A percentile compares a stretch with the other conserved stretches of the same genome.
Evolutionary conservation across 2,113 vertebrate genomes (phyloP).

Genomic region (Cisticola juncidis): DNA sequence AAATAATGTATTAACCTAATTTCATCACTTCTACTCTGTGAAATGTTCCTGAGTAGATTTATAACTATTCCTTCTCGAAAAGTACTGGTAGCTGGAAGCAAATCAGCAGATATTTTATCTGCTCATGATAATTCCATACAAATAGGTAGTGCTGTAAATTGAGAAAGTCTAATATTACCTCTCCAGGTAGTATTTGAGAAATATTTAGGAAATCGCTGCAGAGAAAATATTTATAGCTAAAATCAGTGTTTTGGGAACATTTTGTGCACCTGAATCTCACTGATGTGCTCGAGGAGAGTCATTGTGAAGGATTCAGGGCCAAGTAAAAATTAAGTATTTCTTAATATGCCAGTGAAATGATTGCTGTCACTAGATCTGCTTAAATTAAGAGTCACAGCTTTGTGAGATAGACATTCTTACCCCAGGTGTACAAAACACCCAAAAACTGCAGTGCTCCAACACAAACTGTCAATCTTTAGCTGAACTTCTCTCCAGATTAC

Average conservation of each 20-base stretch:
- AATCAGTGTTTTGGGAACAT: neutral
- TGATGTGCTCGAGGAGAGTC: neutral
- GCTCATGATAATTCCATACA: neutral
- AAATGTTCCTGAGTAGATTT: neutral
- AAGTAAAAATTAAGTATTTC: neutral
- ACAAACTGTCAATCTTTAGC: neutral
- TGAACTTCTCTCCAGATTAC: neutral
- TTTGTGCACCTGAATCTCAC: neutral
- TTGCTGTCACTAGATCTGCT: neutral
- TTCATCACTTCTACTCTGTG: neutral
- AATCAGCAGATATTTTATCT: neutral
- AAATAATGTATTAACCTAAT: constrained; percentile 39
- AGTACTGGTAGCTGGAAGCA: neutral
- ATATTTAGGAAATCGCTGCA: neutral
- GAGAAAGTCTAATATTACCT: neutral
- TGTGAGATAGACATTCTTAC: neutral
- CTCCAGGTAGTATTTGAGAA: neutral
- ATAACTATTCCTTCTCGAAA: neutral
- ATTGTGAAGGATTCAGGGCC: neutral
- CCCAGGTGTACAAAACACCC: neutral
- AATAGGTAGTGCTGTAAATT: neutral
- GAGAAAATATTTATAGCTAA: neutral
- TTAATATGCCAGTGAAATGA: neutral
- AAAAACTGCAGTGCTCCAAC: neutral
- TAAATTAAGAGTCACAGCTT: neutral